Conservation (phyloP, 2,797 vertebrate species). For the Brachymystax lenok region DNA sequence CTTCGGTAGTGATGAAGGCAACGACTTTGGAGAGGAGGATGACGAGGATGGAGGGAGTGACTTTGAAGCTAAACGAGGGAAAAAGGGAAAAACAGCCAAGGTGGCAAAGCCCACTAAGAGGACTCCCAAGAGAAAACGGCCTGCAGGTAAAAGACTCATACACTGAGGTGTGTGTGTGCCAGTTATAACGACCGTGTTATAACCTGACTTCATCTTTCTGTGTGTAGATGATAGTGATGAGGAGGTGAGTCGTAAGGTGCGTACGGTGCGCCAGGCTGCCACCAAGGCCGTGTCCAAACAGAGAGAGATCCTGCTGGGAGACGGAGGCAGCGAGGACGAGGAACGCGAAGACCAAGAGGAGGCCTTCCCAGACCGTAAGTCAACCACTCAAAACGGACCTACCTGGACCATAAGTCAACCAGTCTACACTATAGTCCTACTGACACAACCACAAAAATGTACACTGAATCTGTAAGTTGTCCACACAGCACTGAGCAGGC, state of each 20-base stretch:
- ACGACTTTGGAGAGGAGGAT: slow-evolving; percentile 81
- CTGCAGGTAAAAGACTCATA: slow-evolving; percentile 74
- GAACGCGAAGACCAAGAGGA: slow-evolving; percentile 89
- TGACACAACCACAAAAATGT: no score
- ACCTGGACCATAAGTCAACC: no score
- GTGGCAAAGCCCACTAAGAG: slow-evolving; percentile 82
- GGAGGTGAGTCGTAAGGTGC: slow-evolving; percentile 92
- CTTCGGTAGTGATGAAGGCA: slow-evolving; percentile 87
- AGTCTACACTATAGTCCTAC: no score
- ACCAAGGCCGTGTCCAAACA: slow-evolving; percentile 98
- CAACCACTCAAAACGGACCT: not conserved
- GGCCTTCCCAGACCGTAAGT: slow-evolving; percentile 89
- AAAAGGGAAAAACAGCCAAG: slow-evolving; percentile 86
- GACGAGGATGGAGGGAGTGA: slow-evolving; percentile 86
- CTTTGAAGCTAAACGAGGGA: slow-evolving; percentile 86
- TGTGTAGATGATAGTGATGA: slow-evolving; percentile 90
- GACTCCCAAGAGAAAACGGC: slow-evolving; percentile 84
- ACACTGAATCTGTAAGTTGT: no score
- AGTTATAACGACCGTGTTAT: not conserved
- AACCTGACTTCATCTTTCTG: slow-evolving; percentile 20
- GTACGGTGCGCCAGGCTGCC: slow-evolving; percentile 94
- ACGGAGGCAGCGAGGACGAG: slow-evolving; percentile 94
- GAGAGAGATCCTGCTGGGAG: slow-evolving; percentile 94
- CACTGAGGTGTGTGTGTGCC: not conserved
- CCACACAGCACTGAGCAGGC: no score